Evolutionary conservation across 2,113 vertebrate genomes (phyloP).

Genomic region (Tachysurus fulvidraco): DNA sequence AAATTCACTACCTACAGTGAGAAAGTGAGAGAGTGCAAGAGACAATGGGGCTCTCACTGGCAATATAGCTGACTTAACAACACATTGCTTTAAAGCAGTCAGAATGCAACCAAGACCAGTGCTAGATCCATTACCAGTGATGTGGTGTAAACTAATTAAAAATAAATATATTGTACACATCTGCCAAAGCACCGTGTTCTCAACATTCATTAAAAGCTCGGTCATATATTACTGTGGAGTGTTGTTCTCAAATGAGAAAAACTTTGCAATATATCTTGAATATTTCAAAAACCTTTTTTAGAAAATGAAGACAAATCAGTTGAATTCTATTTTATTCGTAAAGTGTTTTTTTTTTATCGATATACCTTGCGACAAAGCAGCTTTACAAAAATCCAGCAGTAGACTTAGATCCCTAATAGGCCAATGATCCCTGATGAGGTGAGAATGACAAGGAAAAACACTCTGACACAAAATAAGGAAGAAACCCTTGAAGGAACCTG

Average conservation of each 20-base stretch:
- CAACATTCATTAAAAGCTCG: background rate
- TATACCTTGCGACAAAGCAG: background rate
- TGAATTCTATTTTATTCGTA: background rate
- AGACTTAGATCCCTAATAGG: background rate
- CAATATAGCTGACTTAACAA: slow-evolving; percentile 15
- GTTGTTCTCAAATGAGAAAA: background rate
- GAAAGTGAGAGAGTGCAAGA: slow-evolving; percentile 1
- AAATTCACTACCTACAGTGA: slow-evolving; percentile 43
- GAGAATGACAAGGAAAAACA: background rate
- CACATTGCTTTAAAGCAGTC: slow-evolving; percentile 1
- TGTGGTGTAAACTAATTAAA: background rate
- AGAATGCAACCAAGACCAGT: slow-evolving; percentile 2
- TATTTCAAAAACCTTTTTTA: background rate
- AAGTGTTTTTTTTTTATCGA: background rate
- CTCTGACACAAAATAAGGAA: too few species aligned
- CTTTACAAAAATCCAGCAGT: background rate
- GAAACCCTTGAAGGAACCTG: background rate
- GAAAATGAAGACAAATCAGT: background rate
- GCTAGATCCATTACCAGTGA: background rate
- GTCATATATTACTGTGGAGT: background rate
- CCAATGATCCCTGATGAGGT: background rate
- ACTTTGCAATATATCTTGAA: background rate
- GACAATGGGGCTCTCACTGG: background rate
- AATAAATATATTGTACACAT: background rate
- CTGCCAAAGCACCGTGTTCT: background rate